A percentile compares a stretch with the other conserved stretches of the same genome.
Evolutionary conservation across 2,888 invertebrate genomes (phyloP).

Genomic region (Dicroscelio sp.): DNA sequence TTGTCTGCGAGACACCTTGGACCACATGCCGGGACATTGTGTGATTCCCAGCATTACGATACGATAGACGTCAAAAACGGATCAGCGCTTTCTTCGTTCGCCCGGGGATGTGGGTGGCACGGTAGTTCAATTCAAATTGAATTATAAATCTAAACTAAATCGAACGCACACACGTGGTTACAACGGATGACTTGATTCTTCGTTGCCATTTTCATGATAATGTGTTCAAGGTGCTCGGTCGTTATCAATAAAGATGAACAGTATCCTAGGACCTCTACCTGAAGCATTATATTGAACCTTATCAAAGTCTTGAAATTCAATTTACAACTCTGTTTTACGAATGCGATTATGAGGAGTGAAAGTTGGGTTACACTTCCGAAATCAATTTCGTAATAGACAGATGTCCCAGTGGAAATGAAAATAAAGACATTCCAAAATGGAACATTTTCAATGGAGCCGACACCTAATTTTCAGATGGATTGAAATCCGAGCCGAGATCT

Average conservation of each 20-base stretch:
- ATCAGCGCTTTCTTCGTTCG: slow-evolving; percentile 86
- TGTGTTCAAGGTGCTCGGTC: no score
- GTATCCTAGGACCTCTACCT: no score
- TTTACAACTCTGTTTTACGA: no score
- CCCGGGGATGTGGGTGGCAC: slow-evolving; percentile 64
- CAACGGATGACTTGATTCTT: no score
- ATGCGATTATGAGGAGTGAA: slow-evolving; percentile 29
- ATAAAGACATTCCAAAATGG: slow-evolving; percentile 86
- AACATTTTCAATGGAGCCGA: slow-evolving; percentile 85
- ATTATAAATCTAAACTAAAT: slow-evolving; percentile 61
- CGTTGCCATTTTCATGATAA: no score
- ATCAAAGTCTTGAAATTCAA: no score
- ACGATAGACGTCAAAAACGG: slow-evolving; percentile 72
- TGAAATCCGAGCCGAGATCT: slow-evolving; percentile 82
- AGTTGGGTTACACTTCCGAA: slow-evolving; percentile 41
- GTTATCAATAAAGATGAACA: no score
- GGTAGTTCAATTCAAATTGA: slow-evolving; percentile 64
- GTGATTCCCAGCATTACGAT: slow-evolving; percentile 87
- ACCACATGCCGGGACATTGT: slow-evolving; percentile 91
- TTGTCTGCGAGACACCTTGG: slow-evolving; percentile 90
- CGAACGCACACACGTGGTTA: slow-evolving; percentile 5
- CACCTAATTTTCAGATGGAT: slow-evolving; percentile 89
- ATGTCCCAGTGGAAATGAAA: slow-evolving; percentile 79
- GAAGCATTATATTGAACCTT: no score
- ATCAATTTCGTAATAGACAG: slow-evolving; percentile 77